A percentile compares a stretch with the other conserved stretches of the same genome.
Evolutionary conservation across 2,113 vertebrate species (phyloP).

Genomic region (Microtus ochrogaster): DNA sequence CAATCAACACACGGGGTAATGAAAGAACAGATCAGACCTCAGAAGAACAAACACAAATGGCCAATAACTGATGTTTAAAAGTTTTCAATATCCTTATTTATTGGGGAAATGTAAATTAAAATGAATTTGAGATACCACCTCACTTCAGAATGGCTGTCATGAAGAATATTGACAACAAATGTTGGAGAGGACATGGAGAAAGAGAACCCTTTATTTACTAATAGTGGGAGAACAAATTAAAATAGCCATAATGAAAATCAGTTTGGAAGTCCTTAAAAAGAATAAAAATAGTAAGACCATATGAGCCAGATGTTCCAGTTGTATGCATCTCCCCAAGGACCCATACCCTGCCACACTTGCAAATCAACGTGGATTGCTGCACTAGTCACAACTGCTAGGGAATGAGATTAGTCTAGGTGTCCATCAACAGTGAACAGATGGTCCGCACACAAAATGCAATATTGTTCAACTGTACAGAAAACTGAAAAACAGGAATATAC

Average conservation of each 20-base stretch:
- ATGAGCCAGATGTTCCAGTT: neutral
- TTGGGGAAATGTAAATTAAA: neutral
- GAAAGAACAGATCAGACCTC: neutral
- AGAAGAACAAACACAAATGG: neutral
- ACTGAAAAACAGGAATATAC: constrained; percentile 25
- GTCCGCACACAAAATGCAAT: neutral
- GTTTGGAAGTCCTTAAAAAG: neutral
- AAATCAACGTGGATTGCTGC: neutral
- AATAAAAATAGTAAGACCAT: neutral
- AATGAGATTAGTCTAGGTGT: neutral
- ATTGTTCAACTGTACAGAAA: neutral
- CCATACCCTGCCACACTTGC: neutral
- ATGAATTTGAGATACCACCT: neutral
- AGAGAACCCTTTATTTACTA: neutral
- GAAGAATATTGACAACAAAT: neutral
- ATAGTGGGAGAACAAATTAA: neutral
- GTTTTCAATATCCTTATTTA: neutral
- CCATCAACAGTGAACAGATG: neutral
- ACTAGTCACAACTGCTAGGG: neutral
- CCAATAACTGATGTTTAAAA: neutral
- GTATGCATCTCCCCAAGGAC: neutral
- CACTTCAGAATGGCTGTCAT: neutral
- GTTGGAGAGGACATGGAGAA: neutral
- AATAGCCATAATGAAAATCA: neutral
- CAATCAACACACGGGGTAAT: neutral